A percentile compares a stretch with the other conserved stretches of the same genome.
phyloP scores from a whole-genome alignment of 2,797 vertebrate genomes.

The Mormyrops attenuatus region DNA sequence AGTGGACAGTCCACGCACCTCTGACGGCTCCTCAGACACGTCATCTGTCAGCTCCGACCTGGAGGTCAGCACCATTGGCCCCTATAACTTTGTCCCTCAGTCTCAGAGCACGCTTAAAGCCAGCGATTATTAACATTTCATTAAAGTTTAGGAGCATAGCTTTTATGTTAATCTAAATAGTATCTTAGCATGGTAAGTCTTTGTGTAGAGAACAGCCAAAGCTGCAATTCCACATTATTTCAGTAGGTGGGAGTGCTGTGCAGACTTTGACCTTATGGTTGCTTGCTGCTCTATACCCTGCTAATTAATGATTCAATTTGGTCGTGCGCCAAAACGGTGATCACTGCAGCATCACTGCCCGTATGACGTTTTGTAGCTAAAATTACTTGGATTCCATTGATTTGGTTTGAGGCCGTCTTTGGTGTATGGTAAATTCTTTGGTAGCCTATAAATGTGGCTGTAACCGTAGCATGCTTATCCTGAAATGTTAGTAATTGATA shows the following conservation, averaged over 20 bases:
- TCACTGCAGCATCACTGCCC: not conserved
- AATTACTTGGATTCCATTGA: not conserved
- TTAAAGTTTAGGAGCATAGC: not conserved
- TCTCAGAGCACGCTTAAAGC: not conserved
- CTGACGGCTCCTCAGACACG: slow-evolving; percentile 60
- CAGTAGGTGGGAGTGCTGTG: slow-evolving; percentile 46
- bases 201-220: not conserved
- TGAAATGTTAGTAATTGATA: not conserved
- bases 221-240: slow-evolving; percentile 21
- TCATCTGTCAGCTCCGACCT: slow-evolving; percentile 68
- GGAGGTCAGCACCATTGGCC: slow-evolving; percentile 57
- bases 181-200: not conserved
- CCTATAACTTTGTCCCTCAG: not conserved
- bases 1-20: slow-evolving; percentile 52
- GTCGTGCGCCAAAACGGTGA: not conserved
- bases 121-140: not conserved
- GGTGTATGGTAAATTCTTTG: not conserved
- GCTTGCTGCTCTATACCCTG: not conserved
- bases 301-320: not conserved
- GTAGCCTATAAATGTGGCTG: not conserved
- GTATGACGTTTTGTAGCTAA: not conserved
- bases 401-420: not conserved
- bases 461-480: not conserved
- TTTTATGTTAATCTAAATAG: not conserved
- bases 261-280: not conserved